Percentiles rank a stretch among this genome's conserved stretches.
Evolutionary conservation across 2,113 vertebrate species (phyloP).

Genomic region (Lepisosteus oculatus): DNA sequence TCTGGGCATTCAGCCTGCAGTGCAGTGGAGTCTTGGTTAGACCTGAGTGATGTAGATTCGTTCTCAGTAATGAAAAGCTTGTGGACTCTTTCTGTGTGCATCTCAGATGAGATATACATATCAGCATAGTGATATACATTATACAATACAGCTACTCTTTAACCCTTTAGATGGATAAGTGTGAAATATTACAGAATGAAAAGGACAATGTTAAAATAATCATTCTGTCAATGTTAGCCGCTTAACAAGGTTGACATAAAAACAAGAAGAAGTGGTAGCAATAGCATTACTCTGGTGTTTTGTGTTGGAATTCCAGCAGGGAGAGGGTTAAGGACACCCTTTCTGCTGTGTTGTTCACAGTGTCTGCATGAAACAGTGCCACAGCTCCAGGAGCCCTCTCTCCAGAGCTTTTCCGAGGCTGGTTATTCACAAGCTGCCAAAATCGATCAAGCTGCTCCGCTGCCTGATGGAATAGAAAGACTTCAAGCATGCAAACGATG

Average conservation of each 20-base stretch:
- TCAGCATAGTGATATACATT: too few species aligned
- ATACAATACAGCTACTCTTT: background rate
- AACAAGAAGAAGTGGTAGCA: too few species aligned
- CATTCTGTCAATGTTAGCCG: too few species aligned
- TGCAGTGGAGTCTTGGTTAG: background rate
- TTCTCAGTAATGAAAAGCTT: background rate
- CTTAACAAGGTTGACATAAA: too few species aligned
- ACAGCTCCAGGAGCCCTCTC: conserved; percentile 1
- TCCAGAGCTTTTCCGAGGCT: background rate
- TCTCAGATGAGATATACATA: too few species aligned
- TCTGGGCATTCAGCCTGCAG: conserved; percentile 18
- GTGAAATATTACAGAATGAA: background rate
- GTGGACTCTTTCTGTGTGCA: too few species aligned
- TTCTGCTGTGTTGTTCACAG: too few species aligned
- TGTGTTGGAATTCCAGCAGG: too few species aligned
- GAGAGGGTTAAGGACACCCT: too few species aligned
- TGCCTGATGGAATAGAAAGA: conserved; percentile 14
- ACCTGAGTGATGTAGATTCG: conserved; percentile 5
- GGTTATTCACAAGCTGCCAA: conserved; percentile 13
- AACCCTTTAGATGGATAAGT: background rate
- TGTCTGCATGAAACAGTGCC: background rate
- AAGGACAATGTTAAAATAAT: too few species aligned
- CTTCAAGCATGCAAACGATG: conserved; percentile 22
- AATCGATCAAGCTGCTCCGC: conserved; percentile 18
- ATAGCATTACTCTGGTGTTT: too few species aligned